Percentiles rank a stretch among this genome's conserved stretches.
phyloP scores from a whole-genome alignment of 2,888 invertebrate genomes.

The Synanthedon tipuliformis region DNA sequence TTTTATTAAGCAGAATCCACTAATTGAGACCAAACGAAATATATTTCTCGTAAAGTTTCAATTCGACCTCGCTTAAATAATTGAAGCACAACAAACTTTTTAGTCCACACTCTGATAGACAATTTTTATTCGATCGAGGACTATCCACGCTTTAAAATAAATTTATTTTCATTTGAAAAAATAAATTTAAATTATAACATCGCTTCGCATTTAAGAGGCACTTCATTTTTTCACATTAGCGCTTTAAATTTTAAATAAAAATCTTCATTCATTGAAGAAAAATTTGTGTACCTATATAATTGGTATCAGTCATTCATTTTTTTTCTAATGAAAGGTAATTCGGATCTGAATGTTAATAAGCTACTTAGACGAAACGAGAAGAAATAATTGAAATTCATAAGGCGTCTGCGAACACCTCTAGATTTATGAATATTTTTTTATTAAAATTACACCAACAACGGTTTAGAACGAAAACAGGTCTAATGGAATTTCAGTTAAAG shows the following conservation, averaged over 20 bases:
- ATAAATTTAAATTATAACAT: not conserved
- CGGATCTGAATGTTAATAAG: slow-evolving; percentile 16
- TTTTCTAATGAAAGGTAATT: slow-evolving; percentile 15
- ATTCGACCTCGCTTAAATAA: not conserved
- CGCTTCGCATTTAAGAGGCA: slow-evolving; percentile 3
- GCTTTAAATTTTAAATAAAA: slow-evolving; percentile 6
- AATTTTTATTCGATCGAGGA: not conserved
- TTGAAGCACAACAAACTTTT: not conserved
- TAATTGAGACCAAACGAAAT: no score
- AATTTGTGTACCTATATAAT: slow-evolving; percentile 1
- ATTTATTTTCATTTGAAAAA: not conserved
- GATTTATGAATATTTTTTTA: not conserved
- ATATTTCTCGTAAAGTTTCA: no score
- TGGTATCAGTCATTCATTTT: not conserved
- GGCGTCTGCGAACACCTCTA: not conserved
- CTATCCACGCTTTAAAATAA: not conserved
- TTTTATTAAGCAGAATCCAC: no score
- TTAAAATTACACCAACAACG: not conserved
- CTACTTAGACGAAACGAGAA: slow-evolving; percentile 5
- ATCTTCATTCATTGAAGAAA: slow-evolving; percentile 7
- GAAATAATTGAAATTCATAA: slow-evolving; percentile 5
- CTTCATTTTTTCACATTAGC: slow-evolving; percentile 6
- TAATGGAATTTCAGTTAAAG: no score
- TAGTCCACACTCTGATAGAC: not conserved
- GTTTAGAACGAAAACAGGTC: no score